Conservation (phyloP, 2,888 invertebrate genomes). For the Oeneis ivallda region DNA sequence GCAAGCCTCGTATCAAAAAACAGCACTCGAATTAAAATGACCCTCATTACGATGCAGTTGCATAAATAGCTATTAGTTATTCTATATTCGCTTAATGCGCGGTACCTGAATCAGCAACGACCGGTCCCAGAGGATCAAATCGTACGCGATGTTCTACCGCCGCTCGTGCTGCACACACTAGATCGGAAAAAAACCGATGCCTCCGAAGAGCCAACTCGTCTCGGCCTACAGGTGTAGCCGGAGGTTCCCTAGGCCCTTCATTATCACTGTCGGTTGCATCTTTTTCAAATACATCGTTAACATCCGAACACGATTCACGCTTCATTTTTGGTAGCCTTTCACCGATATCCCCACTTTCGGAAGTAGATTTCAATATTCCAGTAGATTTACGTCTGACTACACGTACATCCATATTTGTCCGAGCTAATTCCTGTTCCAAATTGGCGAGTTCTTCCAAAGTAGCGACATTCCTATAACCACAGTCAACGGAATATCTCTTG, state of each 20-base stretch:
- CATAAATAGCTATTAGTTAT: too few species aligned
- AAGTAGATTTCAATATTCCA: slow-evolving; percentile 72
- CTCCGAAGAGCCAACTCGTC: slow-evolving; percentile 89
- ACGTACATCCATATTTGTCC: slow-evolving; percentile 69
- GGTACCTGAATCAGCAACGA: slow-evolving; percentile 82
- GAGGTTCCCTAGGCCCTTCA: slow-evolving; percentile 84
- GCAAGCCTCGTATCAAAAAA: too few species aligned
- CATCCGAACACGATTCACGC: slow-evolving; percentile 61
- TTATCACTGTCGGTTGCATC: slow-evolving; percentile 59
- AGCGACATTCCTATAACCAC: slow-evolving; percentile 60
- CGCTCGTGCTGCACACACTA: slow-evolving; percentile 87
- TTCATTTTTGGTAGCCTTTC: slow-evolving; percentile 53
- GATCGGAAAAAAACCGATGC: slow-evolving; percentile 89
- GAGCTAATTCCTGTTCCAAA: slow-evolving; percentile 67
- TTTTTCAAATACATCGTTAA: slow-evolving; percentile 85
- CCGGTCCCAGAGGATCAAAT: slow-evolving; percentile 87
- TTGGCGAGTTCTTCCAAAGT: slow-evolving; percentile 67
- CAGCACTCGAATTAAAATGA: too few species aligned
- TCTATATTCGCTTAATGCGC: background rate
- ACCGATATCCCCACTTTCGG: slow-evolving; percentile 60
- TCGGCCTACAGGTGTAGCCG: slow-evolving; percentile 89
- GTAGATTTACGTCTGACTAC: slow-evolving; percentile 70
- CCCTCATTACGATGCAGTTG: too few species aligned
- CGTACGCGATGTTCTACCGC: slow-evolving; percentile 88
- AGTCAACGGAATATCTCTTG: slow-evolving; percentile 73